Base-by-base conservation (phyloP, 2,113 vertebrate species). In the Pseudorhombus dupliciocellatus region DNA sequence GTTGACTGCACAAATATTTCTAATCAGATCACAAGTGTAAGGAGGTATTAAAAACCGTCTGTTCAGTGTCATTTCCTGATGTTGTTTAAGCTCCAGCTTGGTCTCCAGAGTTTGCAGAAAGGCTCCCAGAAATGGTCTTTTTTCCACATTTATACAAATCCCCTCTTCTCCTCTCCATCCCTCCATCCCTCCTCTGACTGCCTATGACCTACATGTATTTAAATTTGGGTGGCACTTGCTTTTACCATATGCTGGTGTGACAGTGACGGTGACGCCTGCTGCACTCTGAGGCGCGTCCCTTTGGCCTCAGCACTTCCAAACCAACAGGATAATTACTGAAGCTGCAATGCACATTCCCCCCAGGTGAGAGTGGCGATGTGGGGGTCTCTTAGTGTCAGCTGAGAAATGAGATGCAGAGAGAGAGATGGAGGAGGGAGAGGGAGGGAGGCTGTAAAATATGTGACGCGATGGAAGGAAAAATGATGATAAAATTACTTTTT, bases 301-400 rank as follows among this genome's bases (percentile, higher is more conserved):
- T 78, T 89, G 88, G 73, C 85, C 87, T 66, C 61, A 15, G 40
- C 83, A 54, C 76, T 59, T 85, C 74, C 69, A 71, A 70, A 82
- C 74, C 74, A 63, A 72, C 65, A 60, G 66, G 62, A 83, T 89
- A 87, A 88, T 90, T 87, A 89, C 83, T 85, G 70, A 73, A 67
- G 75, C 62, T 65, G 72, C 71, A 63, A 76, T 55, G 48, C 84
- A 71, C 68, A 68, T 73, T 67, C 66, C 74, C 65, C 55, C 53
- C 0, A 73, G 67, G 76, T 77, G 66, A 65, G 77, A 61, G 76
- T 59, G 66, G 73, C 70, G 72, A 77, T 71, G 64, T 51, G 52
- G 34, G 77, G 75, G 76, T 73, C 56, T 77, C 62, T 66, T 31
- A 40, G 56, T 80, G 84, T 87, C 77, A 77, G 26, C 16, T 15